These are phyloP conservation scores for Ephialtes manifestator DNA, from an alignment of 2,888 invertebrate genomes.

Conservation along the genomic window DNA sequence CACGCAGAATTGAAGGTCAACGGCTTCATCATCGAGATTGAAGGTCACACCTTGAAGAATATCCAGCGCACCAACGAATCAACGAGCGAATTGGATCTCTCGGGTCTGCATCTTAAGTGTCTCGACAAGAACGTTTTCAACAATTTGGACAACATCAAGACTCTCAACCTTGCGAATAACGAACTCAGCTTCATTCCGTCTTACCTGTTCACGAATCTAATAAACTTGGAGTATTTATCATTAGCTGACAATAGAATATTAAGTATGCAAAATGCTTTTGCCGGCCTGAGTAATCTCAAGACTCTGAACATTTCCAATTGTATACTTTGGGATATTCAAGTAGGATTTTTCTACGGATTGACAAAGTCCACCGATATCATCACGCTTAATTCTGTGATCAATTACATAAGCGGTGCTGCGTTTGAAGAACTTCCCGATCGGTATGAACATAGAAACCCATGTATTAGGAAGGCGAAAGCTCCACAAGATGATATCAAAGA, in stretches of 20 bases:
- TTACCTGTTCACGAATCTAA: constrained; percentile 76
- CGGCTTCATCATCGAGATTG: constrained; percentile 67
- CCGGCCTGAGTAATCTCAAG: constrained; percentile 71
- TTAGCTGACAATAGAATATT: constrained; percentile 68
- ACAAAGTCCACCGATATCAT: constrained; percentile 65
- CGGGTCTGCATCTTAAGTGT: constrained; percentile 62
- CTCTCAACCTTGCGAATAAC: constrained; percentile 74
- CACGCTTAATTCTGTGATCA: neutral
- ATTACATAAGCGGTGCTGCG: no score
- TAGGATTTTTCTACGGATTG: constrained; percentile 75
- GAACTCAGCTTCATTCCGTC: constrained; percentile 71
- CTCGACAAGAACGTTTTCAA: constrained; percentile 74
- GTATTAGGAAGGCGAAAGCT: no score
- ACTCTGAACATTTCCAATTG: constrained; percentile 75
- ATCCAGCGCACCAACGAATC: constrained; percentile 36
- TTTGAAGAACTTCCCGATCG: no score
- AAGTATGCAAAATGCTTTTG: constrained; percentile 57
- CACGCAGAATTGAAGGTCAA: neutral
- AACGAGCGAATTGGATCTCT: constrained; percentile 69
- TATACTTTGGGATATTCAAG: constrained; percentile 63
- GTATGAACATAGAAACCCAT: no score
- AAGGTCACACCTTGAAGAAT: constrained; percentile 61
- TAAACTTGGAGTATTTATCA: constrained; percentile 71
- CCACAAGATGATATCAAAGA: no score
- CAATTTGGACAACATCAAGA: constrained; percentile 64